Evolutionary conservation across 2,888 invertebrate genomes (phyloP), one percentile per base, ranked within the genome.

Genomic region (Eupelmus urozonus): DNA sequence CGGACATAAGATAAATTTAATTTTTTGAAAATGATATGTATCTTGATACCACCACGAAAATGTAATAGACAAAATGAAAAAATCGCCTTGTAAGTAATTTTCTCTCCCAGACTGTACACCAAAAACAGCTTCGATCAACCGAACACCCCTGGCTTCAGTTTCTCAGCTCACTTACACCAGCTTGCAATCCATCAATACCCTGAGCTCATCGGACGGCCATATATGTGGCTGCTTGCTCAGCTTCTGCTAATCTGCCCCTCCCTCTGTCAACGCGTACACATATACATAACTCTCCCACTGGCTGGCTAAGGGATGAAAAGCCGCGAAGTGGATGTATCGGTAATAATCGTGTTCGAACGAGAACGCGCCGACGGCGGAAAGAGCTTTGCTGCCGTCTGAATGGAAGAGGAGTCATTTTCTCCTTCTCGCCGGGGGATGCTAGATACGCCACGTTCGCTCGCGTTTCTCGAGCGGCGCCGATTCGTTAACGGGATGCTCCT

Each of bases 381-480:
- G 80, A 78, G 71, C n/a, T n/a, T n/a, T n/a, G n/a, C n/a, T n/a
- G n/a, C n/a, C n/a, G n/a, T n/a, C n/a, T n/a, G n/a, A n/a, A n/a
- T n/a, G 27, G 25, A 13, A 13, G 57, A 25, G 25, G 25, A 78
- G 82, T 76, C 83, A 49, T 72, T 72, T 77, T 77, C 77, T 77
- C 66, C 29, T 9, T 13, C 20, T 63, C 27, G n/a, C 9, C 23
- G 4, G 65, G 87, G 88, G 88, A 88, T 88, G 88, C 86, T 16
- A 88, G 89, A 89, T 89, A 89, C 85, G 88, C 87, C 89, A 89
- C 88, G 89, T 87, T 86, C 85, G 59, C 82, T 25, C 40, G n/a
- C 16, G 13, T 16, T n/a, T 84, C 82, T 81, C 82, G 81, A 69
- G 81, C 80, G 82, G 42, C 20, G 59, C 18, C 87, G 88, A 87